These are phyloP conservation scores for Eclectus roratus DNA, from an alignment of 2,113 vertebrate genomes.

Conservation along the genomic window DNA sequence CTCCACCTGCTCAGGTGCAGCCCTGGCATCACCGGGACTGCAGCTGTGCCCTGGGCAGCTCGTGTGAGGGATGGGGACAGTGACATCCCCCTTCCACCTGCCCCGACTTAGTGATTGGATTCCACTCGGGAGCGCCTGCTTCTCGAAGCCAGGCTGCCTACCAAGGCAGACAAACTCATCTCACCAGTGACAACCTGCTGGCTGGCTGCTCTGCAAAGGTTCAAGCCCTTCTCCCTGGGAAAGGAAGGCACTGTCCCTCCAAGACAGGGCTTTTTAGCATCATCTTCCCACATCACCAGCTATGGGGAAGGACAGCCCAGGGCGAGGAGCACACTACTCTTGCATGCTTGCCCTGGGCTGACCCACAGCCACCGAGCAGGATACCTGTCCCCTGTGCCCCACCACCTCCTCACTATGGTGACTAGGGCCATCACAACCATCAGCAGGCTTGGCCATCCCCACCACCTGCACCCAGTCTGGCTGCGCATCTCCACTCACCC, in stretches of 20 bases:
- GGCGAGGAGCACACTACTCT: fast-evolving
- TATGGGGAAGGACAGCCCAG: background rate
- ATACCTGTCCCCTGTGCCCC: background rate
- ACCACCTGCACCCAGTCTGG: fast-evolving
- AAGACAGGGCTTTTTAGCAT: background rate
- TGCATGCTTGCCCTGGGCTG: background rate
- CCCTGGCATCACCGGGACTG: fast-evolving
- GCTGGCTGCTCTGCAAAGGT: background rate
- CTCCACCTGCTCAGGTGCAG: background rate
- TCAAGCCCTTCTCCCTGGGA: background rate
- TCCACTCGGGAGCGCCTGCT: background rate
- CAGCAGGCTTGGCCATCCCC: fast-evolving
- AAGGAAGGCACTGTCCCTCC: background rate
- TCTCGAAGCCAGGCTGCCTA: background rate
- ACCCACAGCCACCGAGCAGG: background rate
- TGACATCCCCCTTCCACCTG: background rate
- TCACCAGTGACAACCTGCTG: background rate
- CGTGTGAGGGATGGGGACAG: background rate
- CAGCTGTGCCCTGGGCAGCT: background rate
- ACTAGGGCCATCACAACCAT: background rate
- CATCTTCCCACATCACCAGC: background rate
- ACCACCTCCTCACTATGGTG: background rate
- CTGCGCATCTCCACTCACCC: fast-evolving
- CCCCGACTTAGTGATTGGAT: fast-evolving
- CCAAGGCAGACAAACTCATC: background rate